Base-by-base conservation (phyloP, 2,888 invertebrate genomes). In the Drosophila lacicola region DNA sequence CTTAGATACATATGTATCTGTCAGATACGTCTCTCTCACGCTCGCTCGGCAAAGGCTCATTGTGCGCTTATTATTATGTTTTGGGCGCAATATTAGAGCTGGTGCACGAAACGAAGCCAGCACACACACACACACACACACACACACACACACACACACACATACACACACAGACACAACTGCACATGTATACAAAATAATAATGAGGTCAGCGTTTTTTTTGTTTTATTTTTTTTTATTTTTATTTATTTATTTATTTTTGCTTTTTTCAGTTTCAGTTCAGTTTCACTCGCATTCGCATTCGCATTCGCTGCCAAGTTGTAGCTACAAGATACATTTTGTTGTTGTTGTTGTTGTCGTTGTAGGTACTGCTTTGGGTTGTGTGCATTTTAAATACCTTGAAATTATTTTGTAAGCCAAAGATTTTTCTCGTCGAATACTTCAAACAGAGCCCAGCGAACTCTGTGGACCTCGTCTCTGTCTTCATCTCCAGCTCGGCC, bases 351-450 rank as follows among this genome's bases (percentile, higher is more conserved):
- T 21, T 61, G 19, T 60, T 73, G 61, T 57, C 68, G 46, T 65
- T 78, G 68, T 69, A 61, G 64, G 60, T 71, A 72, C 83, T 75
- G 80, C 57, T 71, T 61, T 63, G 68, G 78, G 69, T 64, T 68
- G 68, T 68, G 63, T 83, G 82, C 82, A 86, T 83, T 83, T 83
- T 79, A 83, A 86, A 83, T 86, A 86, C 84, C 84, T 83, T 83
- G 82, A 83, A 83, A 78, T 72, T 51, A 69, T 74, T 80, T 78
- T 75, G 76, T 76, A 79, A 69, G 64, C 76, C 77, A 71, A 70
- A 76, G 66, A 74, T 79, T 80, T 79, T 80, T 79, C 79, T 77
- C 80, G 66, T 67, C 78, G 53, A 65, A 65, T 47, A 51, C 66
- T 61, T 66, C 44, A 71, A 71, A 66, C 55, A 9, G 17, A 45